phyloP scores from a whole-genome alignment of 2,113 vertebrate species.

The Petromus typicus region DNA sequence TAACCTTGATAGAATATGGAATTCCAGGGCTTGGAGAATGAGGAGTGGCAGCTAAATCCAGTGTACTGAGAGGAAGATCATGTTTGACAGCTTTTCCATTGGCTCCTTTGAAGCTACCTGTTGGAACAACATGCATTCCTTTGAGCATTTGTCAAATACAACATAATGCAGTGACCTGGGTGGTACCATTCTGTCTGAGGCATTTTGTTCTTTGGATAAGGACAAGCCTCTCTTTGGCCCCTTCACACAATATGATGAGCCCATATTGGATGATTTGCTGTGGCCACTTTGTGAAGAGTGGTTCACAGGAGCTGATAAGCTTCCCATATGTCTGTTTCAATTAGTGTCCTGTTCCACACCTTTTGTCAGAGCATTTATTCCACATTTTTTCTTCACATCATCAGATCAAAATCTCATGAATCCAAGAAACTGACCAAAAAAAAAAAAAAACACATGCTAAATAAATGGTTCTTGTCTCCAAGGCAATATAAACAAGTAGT shows the following conservation, averaged over 20 bases:
- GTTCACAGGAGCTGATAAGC: not conserved
- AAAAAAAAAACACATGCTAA: not conserved
- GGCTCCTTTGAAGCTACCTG: constrained; percentile 90
- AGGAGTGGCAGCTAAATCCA: constrained; percentile 90
- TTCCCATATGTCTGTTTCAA: not conserved
- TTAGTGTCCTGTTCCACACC: not conserved
- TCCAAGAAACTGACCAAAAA: not conserved
- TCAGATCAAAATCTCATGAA: not conserved
- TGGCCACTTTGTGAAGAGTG: not conserved
- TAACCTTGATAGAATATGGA: constrained; percentile 91
- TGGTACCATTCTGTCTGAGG: not conserved
- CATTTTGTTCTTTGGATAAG: not conserved
- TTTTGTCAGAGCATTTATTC: not conserved
- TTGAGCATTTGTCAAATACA: not conserved
- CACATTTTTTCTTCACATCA: not conserved
- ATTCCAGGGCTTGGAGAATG: constrained; percentile 94
- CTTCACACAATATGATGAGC: not conserved
- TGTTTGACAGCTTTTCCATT: constrained; percentile 88
- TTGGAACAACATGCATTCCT: not conserved
- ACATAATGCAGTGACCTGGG: not conserved
- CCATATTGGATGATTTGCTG: not conserved
- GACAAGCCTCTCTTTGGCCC: not conserved
- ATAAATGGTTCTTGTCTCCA: not conserved
- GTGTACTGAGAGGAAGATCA: constrained; percentile 88
- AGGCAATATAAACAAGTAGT: not conserved